Percentiles rank a stretch among this genome's conserved stretches.
Conservation (phyloP, 1,140 invertebrate genomes). For the Laupala kohalensis region DNA sequence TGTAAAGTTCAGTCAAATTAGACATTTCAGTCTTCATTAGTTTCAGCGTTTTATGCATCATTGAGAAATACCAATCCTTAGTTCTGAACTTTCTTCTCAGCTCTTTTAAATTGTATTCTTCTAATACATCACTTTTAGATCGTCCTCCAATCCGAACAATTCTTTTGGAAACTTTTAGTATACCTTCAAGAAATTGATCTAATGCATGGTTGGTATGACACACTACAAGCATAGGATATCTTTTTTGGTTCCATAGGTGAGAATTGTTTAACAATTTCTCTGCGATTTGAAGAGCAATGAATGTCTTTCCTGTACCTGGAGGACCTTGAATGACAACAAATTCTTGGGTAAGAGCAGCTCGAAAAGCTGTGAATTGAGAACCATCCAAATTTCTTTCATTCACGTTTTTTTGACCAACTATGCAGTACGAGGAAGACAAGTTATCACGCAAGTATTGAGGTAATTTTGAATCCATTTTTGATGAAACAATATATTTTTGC, state of each 20-base stretch:
- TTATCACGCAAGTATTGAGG: too few species aligned
- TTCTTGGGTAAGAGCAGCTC: slow-evolving; percentile 42
- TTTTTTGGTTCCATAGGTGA: slow-evolving; percentile 15
- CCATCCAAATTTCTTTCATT: too few species aligned
- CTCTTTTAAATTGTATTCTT: slow-evolving; percentile 28
- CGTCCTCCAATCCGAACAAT: slow-evolving; percentile 61
- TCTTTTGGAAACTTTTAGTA: slow-evolving; percentile 36
- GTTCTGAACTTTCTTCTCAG: neutral
- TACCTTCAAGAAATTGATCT: slow-evolving; percentile 75
- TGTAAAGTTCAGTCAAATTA: too few species aligned
- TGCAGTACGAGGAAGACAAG: too few species aligned
- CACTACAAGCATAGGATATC: slow-evolving; percentile 55
- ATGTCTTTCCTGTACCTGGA: slow-evolving; percentile 72
- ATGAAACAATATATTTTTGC: too few species aligned
- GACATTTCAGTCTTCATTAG: too few species aligned
- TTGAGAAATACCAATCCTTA: too few species aligned
- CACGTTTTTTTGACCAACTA: too few species aligned
- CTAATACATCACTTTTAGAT: slow-evolving; percentile 42
- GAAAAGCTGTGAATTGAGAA: slow-evolving; percentile 42
- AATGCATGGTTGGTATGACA: slow-evolving; percentile 80
- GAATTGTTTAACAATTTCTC: slow-evolving; percentile 41
- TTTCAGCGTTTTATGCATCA: too few species aligned
- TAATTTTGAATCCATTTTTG: too few species aligned
- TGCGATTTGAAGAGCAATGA: slow-evolving; percentile 52
- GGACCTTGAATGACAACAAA: slow-evolving; percentile 43